Base-by-base conservation (phyloP, 2,888 invertebrate genomes). In the Agrotis puta region DNA sequence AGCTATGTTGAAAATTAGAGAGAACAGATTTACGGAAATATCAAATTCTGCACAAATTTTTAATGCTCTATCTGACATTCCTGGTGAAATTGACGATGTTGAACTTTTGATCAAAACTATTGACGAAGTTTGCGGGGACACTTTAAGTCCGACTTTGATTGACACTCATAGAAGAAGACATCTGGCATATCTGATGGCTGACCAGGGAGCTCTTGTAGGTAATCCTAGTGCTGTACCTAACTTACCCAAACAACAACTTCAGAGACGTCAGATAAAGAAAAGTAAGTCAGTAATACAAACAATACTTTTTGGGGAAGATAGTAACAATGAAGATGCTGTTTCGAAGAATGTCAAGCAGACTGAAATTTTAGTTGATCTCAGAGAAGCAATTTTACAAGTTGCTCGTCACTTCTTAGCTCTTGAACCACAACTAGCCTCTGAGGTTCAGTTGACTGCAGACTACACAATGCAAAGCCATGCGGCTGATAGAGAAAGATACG, bases 1-100 rank as follows among this genome's bases (percentile, higher is more conserved):
- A 73, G 99, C 99, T 73, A 99, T 99, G 98, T 96, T 99, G 14
- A 99, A 99, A 95, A 97, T 99, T 86, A 97, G 97, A 89, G 96
- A 96, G 85, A 95, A 95, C 73, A 98, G 98, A 89, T 97, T 99
- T 69, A 97, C 98, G 85, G 97, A 97, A 82, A 96, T 99, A 83
- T 99, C 99, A 88, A 99, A 99, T 94, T 99, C 99, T 0, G 99
- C 99, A 16, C 99, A 99, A 95, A 99, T 99, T 89, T 99, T 99
- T 93, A 99, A 99, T 94, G 98, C 99, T 4, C 96, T 99, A 3
- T 99, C 99, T 22, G 99, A 99, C 92, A 98, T 99, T 89, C 99
- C 99, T 53, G 98, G 99, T 20, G 98, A 98, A 93, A 98, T 99
- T 74, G 98, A 99, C 89, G 99, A 99, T 95, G 98, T 99, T 63